Evolutionary conservation across 2,797 vertebrate genomes (phyloP).

Genomic region (Anisognathus igniventris): DNA sequence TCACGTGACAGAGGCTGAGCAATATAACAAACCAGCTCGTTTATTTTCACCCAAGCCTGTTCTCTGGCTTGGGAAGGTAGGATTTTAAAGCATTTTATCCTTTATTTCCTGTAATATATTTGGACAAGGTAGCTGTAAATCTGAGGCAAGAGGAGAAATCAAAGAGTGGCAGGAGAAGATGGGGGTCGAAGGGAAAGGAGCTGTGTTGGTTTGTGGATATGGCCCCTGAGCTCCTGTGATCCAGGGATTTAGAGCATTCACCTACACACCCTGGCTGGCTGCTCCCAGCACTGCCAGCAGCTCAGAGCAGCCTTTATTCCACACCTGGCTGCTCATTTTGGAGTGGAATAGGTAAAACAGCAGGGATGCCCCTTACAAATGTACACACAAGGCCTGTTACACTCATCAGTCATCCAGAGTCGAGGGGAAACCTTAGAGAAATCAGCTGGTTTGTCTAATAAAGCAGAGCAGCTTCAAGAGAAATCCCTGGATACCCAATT

Average conservation of each 20-base stretch:
- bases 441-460: background rate
- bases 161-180: constrained; percentile 29
- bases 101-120: constrained; percentile 68
- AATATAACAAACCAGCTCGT: constrained; percentile 54
- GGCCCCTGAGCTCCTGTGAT: constrained; percentile 18
- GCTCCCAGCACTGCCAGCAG: background rate
- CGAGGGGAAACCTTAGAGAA: background rate
- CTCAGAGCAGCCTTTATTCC: accelerated
- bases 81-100: constrained; percentile 62
- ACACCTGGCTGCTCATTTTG: accelerated
- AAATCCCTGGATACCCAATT: background rate
- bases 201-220: background rate
- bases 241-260: background rate
- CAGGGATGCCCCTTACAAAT: background rate
- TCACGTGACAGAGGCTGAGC: constrained; percentile 55
- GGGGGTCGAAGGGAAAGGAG: constrained; percentile 41
- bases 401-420: background rate
- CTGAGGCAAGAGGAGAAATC: constrained; percentile 51
- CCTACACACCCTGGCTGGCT: background rate
- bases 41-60: constrained; percentile 51
- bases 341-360: accelerated
- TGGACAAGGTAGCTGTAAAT: constrained; percentile 64
- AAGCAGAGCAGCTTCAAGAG: background rate
- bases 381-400: accelerated
- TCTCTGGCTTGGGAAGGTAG: constrained; percentile 32